Conservation (phyloP, 2,888 invertebrate genomes). For the Schrankia costaestrigalis region DNA sequence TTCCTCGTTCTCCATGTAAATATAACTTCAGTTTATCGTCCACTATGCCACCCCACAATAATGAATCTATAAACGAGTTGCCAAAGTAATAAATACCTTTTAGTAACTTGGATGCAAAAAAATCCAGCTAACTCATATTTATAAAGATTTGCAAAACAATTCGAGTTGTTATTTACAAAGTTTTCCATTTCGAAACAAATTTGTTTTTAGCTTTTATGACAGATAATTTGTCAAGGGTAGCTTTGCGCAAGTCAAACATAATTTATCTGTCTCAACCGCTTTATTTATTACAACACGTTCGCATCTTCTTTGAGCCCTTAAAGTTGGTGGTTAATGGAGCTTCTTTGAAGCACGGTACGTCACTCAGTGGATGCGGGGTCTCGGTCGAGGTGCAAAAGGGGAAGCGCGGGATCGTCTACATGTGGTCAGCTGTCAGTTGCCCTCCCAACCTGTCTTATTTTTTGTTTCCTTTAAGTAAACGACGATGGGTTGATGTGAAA, state of each 20-base stretch:
- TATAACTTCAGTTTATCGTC: constrained; percentile 46
- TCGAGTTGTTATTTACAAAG: constrained; percentile 60
- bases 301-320: constrained; percentile 72
- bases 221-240: constrained; percentile 76
- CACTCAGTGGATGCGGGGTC: constrained; percentile 49
- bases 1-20: constrained; percentile 48
- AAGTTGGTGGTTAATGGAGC: constrained; percentile 74
- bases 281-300: constrained; percentile 77
- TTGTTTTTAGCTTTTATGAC: constrained; percentile 77
- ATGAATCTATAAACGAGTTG: constrained; percentile 46
- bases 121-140: constrained; percentile 35
- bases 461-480: constrained; percentile 47
- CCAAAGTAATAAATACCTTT: constrained; percentile 33
- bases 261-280: constrained; percentile 78
- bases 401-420: constrained; percentile 25
- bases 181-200: constrained; percentile 70
- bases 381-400: constrained; percentile 19
- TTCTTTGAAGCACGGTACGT: constrained; percentile 65
- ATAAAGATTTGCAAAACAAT: constrained; percentile 52
- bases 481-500: constrained; percentile 61
- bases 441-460: constrained; percentile 44
- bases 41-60: constrained; percentile 33
- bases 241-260: constrained; percentile 76
- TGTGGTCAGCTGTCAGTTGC: constrained; percentile 47
- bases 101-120: constrained; percentile 32